phyloP scores from a whole-genome alignment of 2,888 invertebrate species.

The Rhamphomyia laevipes region DNA sequence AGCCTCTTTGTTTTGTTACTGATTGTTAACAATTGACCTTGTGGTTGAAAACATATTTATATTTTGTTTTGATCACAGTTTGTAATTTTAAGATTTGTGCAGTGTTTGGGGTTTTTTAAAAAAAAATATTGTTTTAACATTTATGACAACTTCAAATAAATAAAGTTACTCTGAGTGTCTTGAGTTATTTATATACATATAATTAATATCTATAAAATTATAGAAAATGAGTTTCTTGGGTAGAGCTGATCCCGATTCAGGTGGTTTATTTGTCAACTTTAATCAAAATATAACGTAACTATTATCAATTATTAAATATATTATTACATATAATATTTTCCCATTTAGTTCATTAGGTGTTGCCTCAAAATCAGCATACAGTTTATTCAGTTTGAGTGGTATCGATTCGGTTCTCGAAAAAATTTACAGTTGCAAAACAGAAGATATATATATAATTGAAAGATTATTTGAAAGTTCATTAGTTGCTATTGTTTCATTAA shows the following conservation, averaged over 20 bases:
- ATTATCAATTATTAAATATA: conserved; percentile 7
- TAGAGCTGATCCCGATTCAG: conserved; percentile 45
- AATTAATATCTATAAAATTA: too few species aligned
- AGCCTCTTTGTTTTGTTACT: too few species aligned
- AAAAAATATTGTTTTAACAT: too few species aligned
- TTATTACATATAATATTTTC: not conserved
- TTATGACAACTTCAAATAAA: too few species aligned
- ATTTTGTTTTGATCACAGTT: too few species aligned
- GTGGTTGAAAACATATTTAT: too few species aligned
- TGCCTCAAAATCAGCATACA: conserved; percentile 83
- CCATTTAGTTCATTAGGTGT: conserved; percentile 71
- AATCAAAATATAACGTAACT: conserved; percentile 98
- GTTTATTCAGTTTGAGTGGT: conserved; percentile 70
- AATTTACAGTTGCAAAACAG: conserved; percentile 77
- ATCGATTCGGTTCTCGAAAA: conserved; percentile 72
- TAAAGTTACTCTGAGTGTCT: too few species aligned
- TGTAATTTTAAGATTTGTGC: too few species aligned
- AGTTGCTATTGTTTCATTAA: conserved; percentile 86
- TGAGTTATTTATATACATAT: too few species aligned
- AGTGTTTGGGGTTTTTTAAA: too few species aligned
- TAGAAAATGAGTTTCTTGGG: conserved; percentile 17
- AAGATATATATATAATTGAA: conserved; percentile 86
- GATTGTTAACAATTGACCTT: too few species aligned
- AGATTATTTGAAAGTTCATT: conserved; percentile 93
- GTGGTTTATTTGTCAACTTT: conserved; percentile 89